Evolutionary conservation across 2,888 invertebrate genomes (phyloP), one percentile per base, ranked within the genome.

Genomic region (Meiosimyza decipiens): DNA sequence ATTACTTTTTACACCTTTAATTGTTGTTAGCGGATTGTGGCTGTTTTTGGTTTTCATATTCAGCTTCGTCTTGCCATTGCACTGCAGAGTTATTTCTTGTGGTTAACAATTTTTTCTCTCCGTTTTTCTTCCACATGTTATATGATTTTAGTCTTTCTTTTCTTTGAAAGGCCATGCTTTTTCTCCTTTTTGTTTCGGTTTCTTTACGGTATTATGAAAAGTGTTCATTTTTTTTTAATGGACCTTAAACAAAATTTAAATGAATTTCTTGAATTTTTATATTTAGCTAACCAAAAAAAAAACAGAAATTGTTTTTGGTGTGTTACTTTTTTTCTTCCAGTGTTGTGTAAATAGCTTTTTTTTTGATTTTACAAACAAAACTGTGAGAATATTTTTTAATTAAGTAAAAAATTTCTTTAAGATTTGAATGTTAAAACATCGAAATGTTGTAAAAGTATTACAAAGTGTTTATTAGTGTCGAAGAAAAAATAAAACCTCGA

Each of bases 1-100:
- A 78, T 82, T 79, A 77, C 75, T 80, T 82, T 83, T 84, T 80
- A 84, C 83, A 83, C 84, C 84, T 81, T 79, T 78, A 74, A 77
- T 76, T 78, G 72, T 76, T 75, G 74, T 73, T 72, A 60, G 11
- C 75, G 49, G 71, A 74, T 66, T 73, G 67, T 75, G 74, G 74
- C 78, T 81, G 75, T 78, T 77, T 77, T 74, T 74, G 74, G 73
- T 77, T 77, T 72, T 74, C 15, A 6, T 28, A 15, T n/a, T 33
- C 28, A 28, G 28, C 28, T 28, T 28, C 28, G 28, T 65, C 28
- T 60, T 71, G 59, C 63, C 63, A 51, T 33, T 59, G 57, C 54
- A 49, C 57, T 49, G 55, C 28, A 65, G 54, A 64, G 49, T 33
- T 63, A 64, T 64, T 68, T 59, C n/a, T 63, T 68, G 40, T 54